A percentile compares a stretch with the other conserved stretches of the same genome.
Conservation (phyloP, 92 coral and sea anemone genomes). For the Epizoanthus stellaris region DNA sequence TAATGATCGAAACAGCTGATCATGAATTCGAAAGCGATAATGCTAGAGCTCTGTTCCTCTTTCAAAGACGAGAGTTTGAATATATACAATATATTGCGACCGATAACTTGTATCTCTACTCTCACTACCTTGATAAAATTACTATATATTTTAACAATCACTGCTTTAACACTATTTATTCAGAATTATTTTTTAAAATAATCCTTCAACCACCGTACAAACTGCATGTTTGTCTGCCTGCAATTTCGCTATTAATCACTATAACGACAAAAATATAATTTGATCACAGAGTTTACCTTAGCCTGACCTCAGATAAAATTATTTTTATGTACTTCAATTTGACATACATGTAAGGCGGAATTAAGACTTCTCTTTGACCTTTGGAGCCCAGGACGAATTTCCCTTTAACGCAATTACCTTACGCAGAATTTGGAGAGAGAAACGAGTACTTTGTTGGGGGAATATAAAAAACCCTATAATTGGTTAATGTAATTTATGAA, state of each 20-base stretch:
- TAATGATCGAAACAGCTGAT: slow-evolving; percentile 37
- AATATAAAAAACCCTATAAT: slow-evolving; percentile 34
- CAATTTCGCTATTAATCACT: slow-evolving; percentile 4
- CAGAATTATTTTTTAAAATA: not conserved
- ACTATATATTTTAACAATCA: slow-evolving; percentile 8
- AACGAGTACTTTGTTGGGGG: not conserved
- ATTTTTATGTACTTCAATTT: slow-evolving; percentile 22
- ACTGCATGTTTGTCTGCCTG: not conserved
- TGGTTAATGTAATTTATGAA: slow-evolving; percentile 45
- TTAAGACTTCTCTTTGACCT: not conserved
- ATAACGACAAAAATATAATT: slow-evolving; percentile 29
- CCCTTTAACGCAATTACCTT: not conserved
- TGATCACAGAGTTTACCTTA: slow-evolving; percentile 15
- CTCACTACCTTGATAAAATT: not conserved
- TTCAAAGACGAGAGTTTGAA: not conserved
- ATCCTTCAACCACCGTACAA: not conserved
- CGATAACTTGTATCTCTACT: not conserved
- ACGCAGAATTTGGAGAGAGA: not conserved
- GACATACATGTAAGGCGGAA: slow-evolving; percentile 14
- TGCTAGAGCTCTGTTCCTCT: not conserved
- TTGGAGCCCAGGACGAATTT: not conserved
- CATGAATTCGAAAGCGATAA: slow-evolving; percentile 32
- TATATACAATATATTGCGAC: not conserved
- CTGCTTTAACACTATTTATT: not conserved
- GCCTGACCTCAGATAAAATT: not conserved